Base-by-base conservation (phyloP, 2,113 vertebrate genomes). In the Candoia aspera region DNA sequence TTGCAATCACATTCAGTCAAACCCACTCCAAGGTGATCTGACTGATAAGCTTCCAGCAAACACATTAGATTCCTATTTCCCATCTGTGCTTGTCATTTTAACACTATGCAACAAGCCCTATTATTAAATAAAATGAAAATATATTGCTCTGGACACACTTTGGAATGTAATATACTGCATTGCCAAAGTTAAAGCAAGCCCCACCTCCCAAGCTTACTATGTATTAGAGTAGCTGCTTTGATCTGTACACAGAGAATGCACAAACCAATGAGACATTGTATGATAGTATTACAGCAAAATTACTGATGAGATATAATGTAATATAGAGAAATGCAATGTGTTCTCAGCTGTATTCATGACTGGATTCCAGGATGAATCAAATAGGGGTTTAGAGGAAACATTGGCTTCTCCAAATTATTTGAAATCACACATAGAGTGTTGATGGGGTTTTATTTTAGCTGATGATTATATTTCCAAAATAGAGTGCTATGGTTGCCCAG, bases 21-120 rank as follows among this genome's bases (percentile, higher is more conserved):
- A 93, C 83, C 84, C 54, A 57, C 60, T 90, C 86, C 93, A 94
- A 94, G 92, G 84, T 94, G 92, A 96, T 96, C 88, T 87, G 58
- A 62, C 84, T 87, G 55, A 26, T 90, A 87, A 55, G 29, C 58
- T 86, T 64, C 93, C 91, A 84, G 62, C 21, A 68, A 62, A 86
- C 68, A 53, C n/a, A n/a, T 42, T 1, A 0, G 0, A 0, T 0
- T 1, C 33, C 12, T 89, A 23, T 87, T 93, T 87, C 62, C 62
- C 19, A 57, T 49, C 91, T 42, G 88, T n/a, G 68, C 49, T 87
- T 79, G 73, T 53, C 0, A 0, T 2, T 68, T 93, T 87, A 91
- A 93, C 26, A 57, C 24, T 6, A 0, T 6, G 1, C 0, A 0
- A 26, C 24, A 37, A 55, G 89, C 42, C 84, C 90, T 0, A 1